These are phyloP conservation scores for Temnothorax rugatulus DNA, from an alignment of 2,888 invertebrate genomes.

Conservation along the genomic window DNA sequence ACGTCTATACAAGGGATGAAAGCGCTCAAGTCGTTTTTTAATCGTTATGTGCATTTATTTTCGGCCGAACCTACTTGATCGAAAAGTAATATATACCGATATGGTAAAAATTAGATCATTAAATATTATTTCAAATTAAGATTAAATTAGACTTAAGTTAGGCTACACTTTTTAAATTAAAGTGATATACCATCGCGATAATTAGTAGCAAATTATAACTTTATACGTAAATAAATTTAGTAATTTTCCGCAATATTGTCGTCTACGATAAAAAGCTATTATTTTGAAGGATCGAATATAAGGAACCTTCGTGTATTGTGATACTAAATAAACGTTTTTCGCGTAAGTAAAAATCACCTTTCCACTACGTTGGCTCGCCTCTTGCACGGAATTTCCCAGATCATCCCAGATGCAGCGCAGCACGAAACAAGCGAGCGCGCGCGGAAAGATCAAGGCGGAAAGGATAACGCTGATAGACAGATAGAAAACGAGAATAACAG, in stretches of 20 bases:
- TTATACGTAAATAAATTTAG: neutral
- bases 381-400: conserved; percentile 1
- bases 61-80: neutral
- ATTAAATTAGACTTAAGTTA: neutral
- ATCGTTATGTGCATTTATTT: neutral
- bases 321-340: conserved; percentile 15
- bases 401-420: neutral
- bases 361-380: conserved; percentile 5
- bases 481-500: conserved; percentile 40
- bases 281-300: neutral
- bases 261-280: neutral
- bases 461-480: conserved; percentile 51
- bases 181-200: neutral
- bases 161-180: neutral
- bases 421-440: conserved; percentile 25
- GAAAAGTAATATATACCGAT: neutral
- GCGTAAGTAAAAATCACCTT: conserved; percentile 18
- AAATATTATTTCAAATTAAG: neutral
- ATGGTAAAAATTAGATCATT: neutral
- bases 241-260: neutral
- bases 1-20: neutral
- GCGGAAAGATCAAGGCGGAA: conserved; percentile 30
- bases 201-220: neutral
- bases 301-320: neutral
- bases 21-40: neutral